phyloP scores from a whole-genome alignment of 2,888 invertebrate genomes.

The Polydrusus cervinus region DNA sequence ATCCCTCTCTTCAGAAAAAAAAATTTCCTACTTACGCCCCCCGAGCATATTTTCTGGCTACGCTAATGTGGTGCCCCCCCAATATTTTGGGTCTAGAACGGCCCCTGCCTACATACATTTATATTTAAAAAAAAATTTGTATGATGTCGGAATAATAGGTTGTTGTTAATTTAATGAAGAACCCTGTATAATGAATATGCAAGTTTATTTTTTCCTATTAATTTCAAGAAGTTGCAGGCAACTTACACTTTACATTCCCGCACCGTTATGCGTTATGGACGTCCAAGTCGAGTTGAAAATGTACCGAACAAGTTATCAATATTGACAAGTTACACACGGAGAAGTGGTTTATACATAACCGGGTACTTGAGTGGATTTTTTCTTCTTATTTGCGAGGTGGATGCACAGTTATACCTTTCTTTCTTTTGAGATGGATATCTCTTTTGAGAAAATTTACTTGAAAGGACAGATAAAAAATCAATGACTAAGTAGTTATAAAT shows the following conservation, averaged over 20 bases:
- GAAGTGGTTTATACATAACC: slow-evolving; percentile 48
- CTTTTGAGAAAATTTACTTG: slow-evolving; percentile 17
- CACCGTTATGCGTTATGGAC: slow-evolving; percentile 43
- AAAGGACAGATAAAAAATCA: slow-evolving; percentile 7
- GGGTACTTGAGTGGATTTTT: slow-evolving; percentile 28
- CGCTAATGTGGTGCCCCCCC: too few species aligned
- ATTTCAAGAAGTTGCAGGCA: slow-evolving; percentile 23
- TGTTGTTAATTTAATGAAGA: not conserved
- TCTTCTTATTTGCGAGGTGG: slow-evolving; percentile 25
- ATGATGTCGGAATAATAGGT: too few species aligned
- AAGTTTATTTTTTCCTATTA: slow-evolving; percentile 14
- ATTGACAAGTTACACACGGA: slow-evolving; percentile 54
- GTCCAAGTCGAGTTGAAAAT: slow-evolving; percentile 41
- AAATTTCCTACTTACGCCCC: too few species aligned
- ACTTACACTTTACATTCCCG: slow-evolving; percentile 37
- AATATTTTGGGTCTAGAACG: too few species aligned
- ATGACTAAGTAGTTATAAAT: too few species aligned
- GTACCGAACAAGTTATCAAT: slow-evolving; percentile 54
- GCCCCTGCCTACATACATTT: too few species aligned
- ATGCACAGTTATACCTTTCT: slow-evolving; percentile 52
- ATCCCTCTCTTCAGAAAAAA: too few species aligned
- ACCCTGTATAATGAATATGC: slow-evolving; percentile 3
- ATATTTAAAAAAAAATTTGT: too few species aligned
- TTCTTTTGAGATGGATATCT: slow-evolving; percentile 42
- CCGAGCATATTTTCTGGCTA: too few species aligned